Percentiles rank a stretch among this genome's conserved stretches.
These are phyloP conservation scores for Leucania comma DNA, from an alignment of 2,888 invertebrate species.

Conservation along the genomic window DNA sequence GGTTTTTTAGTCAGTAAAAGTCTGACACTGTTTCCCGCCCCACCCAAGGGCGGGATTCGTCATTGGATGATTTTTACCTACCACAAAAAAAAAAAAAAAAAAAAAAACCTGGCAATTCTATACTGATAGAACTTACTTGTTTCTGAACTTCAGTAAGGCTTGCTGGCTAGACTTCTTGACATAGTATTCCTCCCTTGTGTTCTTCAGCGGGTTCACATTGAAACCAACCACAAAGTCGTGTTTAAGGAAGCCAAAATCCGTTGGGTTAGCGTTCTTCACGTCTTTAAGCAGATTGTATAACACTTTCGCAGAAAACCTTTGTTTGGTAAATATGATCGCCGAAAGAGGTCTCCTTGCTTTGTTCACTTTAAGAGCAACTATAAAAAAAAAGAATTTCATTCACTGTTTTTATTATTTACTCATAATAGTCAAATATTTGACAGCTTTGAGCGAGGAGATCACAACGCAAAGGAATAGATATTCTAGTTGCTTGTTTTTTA, in stretches of 20 bases:
- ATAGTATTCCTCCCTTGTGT: constrained; percentile 89
- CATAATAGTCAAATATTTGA: background rate
- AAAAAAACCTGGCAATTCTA: too few relatives aligned
- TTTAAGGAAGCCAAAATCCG: constrained; percentile 90
- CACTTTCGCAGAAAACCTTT: constrained; percentile 94
- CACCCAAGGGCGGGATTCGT: too few relatives aligned
- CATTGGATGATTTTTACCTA: too few relatives aligned
- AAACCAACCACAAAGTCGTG: constrained; percentile 94
- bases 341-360: constrained; percentile 88
- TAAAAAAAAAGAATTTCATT: constrained; percentile 7
- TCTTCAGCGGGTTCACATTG: constrained; percentile 90
- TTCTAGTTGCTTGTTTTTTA: background rate
- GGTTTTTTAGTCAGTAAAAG: too few relatives aligned
- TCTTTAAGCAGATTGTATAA: constrained; percentile 92
- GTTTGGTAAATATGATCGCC: constrained; percentile 93
- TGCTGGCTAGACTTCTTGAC: constrained; percentile 90
- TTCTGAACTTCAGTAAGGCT: constrained; percentile 86
- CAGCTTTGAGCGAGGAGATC: background rate
- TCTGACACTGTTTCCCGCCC: too few relatives aligned
- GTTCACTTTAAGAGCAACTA: constrained; percentile 77
- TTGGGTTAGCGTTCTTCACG: constrained; percentile 81
- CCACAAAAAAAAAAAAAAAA: too few relatives aligned
- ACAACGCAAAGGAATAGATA: too few relatives aligned
- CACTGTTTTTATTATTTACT: background rate
- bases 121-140: constrained; percentile 75